Conservation (phyloP, 1,140 invertebrate genomes). For the Protaetia brevitarsis region DNA sequence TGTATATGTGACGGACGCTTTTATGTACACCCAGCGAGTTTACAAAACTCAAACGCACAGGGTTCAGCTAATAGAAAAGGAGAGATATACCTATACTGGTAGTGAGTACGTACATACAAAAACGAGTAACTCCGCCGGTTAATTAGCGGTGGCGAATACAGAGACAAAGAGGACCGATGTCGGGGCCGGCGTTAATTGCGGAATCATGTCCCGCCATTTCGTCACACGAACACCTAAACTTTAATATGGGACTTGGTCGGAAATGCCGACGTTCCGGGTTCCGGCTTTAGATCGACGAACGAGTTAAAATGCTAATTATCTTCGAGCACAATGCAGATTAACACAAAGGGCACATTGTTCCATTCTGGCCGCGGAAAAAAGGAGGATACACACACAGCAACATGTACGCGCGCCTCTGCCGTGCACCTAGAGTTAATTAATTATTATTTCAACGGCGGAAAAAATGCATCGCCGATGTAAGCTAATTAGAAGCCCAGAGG, state of each 20-base stretch:
- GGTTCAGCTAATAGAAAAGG: constrained; percentile 4
- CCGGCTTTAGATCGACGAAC: constrained; percentile 14
- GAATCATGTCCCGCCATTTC: constrained; percentile 30
- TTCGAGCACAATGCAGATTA: constrained; percentile 13
- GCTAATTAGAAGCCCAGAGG: neutral
- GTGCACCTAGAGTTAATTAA: constrained; percentile 7
- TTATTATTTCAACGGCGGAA: constrained; percentile 5
- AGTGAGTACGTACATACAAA: too few species aligned
- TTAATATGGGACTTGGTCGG: constrained; percentile 14
- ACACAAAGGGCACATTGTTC: constrained; percentile 7
- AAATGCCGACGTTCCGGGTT: constrained; percentile 3
- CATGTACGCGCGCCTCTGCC: neutral
- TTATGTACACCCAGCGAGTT: too few species aligned
- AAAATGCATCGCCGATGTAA: neutral
- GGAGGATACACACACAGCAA: neutral
- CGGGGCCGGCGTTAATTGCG: constrained; percentile 28
- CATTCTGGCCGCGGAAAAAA: constrained; percentile 1
- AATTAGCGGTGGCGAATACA: constrained; percentile 27
- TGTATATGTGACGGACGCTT: too few species aligned
- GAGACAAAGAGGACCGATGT: constrained; percentile 29
- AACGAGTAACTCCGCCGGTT: constrained; percentile 13
- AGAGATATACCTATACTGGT: too few species aligned
- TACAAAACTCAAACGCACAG: too few species aligned
- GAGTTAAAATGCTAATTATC: constrained; percentile 18
- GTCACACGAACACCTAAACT: constrained; percentile 21